phyloP scores from a whole-genome alignment of 1,140 invertebrate genomes.

The Drosophila setifemur region DNA sequence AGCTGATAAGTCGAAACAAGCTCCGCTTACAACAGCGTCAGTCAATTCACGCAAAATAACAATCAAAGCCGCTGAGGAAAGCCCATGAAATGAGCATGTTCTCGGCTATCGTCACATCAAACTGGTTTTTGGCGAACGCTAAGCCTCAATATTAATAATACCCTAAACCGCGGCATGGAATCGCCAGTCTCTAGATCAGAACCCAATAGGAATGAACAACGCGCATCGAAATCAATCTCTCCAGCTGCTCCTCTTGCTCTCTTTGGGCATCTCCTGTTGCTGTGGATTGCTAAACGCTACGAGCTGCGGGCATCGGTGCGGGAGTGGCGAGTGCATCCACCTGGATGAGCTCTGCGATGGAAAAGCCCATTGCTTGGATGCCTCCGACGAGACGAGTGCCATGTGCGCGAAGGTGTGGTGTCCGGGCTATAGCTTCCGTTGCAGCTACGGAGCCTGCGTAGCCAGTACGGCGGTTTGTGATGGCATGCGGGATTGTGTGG shows the following conservation, averaged over 20 bases:
- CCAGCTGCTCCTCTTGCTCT: neutral
- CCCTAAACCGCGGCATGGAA: neutral
- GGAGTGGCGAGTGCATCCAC: slow-evolving; percentile 27
- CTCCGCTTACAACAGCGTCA: neutral
- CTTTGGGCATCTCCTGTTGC: neutral
- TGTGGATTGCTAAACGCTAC: neutral
- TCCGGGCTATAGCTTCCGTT: slow-evolving; percentile 83
- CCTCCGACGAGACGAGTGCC: slow-evolving; percentile 85
- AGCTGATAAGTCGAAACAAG: neutral
- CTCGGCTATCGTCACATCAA: slow-evolving; percentile 14
- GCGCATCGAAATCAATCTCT: neutral
- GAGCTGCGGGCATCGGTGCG: slow-evolving; percentile 13
- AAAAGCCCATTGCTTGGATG: slow-evolving; percentile 83
- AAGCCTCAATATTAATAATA: slow-evolving; percentile 1
- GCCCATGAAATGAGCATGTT: slow-evolving; percentile 2
- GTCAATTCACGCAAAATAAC: neutral
- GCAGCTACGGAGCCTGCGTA: slow-evolving; percentile 86
- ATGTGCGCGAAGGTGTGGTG: slow-evolving; percentile 83
- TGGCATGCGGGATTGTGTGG: slow-evolving; percentile 85
- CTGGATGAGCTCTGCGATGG: slow-evolving; percentile 84
- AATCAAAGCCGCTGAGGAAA: slow-evolving; percentile 13
- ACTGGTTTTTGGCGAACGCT: slow-evolving; percentile 22
- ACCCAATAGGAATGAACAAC: slow-evolving; percentile 8
- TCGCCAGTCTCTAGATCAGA: slow-evolving; percentile 7
- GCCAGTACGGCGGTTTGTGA: slow-evolving; percentile 84